Percentiles rank a stretch among this genome's conserved stretches.
Evolutionary conservation across 1,140 invertebrate species (phyloP).

Genomic region (Drepana arcuata): DNA sequence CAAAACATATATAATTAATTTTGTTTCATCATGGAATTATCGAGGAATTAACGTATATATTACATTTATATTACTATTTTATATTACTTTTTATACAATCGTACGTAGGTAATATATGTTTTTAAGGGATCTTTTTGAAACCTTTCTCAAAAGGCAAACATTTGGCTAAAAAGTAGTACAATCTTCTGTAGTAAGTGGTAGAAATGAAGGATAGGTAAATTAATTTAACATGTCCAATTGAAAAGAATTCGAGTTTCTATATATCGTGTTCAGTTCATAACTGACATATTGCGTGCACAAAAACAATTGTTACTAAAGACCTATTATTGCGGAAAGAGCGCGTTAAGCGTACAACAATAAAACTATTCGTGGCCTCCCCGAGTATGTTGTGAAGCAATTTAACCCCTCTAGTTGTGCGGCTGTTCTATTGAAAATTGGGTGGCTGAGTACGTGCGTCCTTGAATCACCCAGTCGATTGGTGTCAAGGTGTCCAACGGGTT

Average conservation of each 20-base stretch:
- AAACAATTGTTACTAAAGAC: conserved; percentile 35
- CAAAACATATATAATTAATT: too few species aligned
- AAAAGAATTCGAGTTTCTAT: conserved; percentile 28
- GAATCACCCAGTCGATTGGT: conserved; percentile 41
- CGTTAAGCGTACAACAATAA: conserved; percentile 30
- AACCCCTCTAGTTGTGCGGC: conserved; percentile 11
- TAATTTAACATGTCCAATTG: conserved; percentile 26
- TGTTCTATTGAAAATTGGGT: conserved; percentile 4
- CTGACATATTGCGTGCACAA: conserved; percentile 42
- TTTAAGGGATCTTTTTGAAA: too few species aligned
- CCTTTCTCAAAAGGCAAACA: too few species aligned
- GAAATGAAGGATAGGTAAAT: too few species aligned
- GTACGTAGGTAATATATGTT: too few species aligned
- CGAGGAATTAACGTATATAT: too few species aligned
- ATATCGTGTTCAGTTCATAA: conserved; percentile 24
- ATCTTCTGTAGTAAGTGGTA: too few species aligned
- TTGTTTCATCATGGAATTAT: too few species aligned
- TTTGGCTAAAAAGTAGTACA: too few species aligned
- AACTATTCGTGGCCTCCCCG: conserved; percentile 22
- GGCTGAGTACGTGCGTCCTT: conserved; percentile 21
- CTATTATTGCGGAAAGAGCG: conserved; percentile 34
- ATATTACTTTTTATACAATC: too few species aligned
- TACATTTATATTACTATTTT: too few species aligned
- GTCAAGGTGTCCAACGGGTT: conserved; percentile 53
- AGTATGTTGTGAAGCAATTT: conserved; percentile 8